Evolutionary conservation across 92 coral and sea anemone species (phyloP), one percentile per base, ranked within the genome.

Genomic region (Nematostella vectensis): DNA sequence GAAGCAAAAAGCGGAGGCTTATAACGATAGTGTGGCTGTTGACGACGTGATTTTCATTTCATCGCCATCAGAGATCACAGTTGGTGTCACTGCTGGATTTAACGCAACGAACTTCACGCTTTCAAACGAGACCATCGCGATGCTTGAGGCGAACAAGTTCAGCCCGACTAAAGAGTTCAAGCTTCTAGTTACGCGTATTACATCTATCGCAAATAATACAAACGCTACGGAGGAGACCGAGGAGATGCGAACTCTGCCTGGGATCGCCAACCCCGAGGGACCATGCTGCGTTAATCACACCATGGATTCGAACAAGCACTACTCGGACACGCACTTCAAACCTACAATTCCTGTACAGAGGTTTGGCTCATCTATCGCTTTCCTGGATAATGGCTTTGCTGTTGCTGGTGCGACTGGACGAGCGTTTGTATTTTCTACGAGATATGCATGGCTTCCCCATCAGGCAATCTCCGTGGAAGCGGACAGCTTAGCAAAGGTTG

Each of bases 271-370:
- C 48, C 94, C 94, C 8, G 79, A 76, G 2, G 94, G 94, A 24
- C 88, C 94, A 2, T 85, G 98, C 50, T 91, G 98, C 55, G 58
- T 72, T 8, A 60, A 70, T 31, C 58, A 47, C 40, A 77, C 83
- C 1, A 54, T 62, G 27, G 72, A 65, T 49, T 66, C 69, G 2
- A 58, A 44, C 3, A 24, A 64, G 25, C 71, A 54, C 11, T 59
- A 61, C 68, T 51, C 88, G 23, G 98, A 91, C 55, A 63, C 50
- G 12, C 98, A 91, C 44, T 70, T 81, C 54, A 91, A 91, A 40
- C 68, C 98, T 1, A 75, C 85, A 0, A 31, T 65, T 24, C 76
- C 82, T 11, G 33, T 70, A 10, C 45, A 76, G 21, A 61, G 29
- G 25, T 91, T 91, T 61, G 98, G 98, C 28, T 66, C 65, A 2